Conservation (phyloP, 2,797 vertebrate species). For the Manis crassicaudata region DNA sequence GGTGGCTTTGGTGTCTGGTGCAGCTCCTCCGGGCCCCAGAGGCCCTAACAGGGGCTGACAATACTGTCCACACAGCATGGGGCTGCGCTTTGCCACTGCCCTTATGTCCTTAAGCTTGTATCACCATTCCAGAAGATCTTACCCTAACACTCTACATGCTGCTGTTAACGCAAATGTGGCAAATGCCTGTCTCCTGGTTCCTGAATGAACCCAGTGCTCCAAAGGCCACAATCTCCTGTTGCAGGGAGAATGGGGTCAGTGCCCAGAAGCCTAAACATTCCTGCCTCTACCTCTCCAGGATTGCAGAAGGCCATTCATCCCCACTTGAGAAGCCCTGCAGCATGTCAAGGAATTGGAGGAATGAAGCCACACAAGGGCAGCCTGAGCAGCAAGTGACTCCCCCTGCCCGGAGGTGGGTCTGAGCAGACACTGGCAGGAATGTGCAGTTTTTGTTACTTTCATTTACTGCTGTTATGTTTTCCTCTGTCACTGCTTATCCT, state of each 20-base stretch:
- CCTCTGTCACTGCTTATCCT: too few relatives aligned
- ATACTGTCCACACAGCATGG: rapidly evolving
- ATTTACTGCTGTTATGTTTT: neutral
- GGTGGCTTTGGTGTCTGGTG: neutral
- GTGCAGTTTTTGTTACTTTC: neutral
- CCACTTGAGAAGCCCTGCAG: neutral
- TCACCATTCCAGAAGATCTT: neutral
- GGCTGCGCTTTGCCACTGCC: neutral
- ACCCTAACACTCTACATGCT: too few relatives aligned
- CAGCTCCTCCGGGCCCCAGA: neutral
- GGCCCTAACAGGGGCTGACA: neutral
- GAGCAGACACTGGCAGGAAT: neutral
- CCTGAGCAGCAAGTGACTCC: neutral
- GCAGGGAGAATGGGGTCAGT: too few relatives aligned
- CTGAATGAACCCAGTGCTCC: neutral
- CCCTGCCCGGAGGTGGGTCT: neutral
- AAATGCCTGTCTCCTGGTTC: neutral
- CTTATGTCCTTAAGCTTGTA: neutral
- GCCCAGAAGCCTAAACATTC: neutral
- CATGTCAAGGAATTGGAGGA: neutral
- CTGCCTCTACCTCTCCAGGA: neutral
- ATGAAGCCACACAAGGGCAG: neutral
- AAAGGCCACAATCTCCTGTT: neutral
- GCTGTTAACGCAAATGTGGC: neutral
- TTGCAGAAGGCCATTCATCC: neutral